Evolutionary conservation across 2,888 invertebrate genomes (phyloP).

Genomic region (Girardia tigrina): DNA sequence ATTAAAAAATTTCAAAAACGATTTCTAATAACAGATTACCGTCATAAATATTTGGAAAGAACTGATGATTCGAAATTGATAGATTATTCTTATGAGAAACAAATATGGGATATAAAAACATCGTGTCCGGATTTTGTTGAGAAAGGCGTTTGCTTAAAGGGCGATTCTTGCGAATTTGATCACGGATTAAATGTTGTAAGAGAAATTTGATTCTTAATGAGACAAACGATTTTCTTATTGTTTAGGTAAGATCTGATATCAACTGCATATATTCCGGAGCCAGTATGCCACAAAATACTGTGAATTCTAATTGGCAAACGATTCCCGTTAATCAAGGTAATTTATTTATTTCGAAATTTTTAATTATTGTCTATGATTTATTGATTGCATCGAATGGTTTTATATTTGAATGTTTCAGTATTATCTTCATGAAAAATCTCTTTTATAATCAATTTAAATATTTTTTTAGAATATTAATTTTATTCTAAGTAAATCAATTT

Average conservation of each 20-base stretch:
- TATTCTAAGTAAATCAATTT: no score
- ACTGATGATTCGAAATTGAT: neutral
- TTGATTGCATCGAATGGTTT: no score
- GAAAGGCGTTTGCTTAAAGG: neutral
- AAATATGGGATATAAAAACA: neutral
- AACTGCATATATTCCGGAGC: neutral
- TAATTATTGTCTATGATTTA: no score
- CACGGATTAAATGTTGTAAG: neutral
- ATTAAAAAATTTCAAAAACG: no score
- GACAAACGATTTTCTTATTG: neutral
- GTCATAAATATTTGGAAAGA: no score
- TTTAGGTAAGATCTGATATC: neutral
- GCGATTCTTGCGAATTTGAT: neutral
- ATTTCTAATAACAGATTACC: neutral
- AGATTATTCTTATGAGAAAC: neutral
- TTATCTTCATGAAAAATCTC: no score
- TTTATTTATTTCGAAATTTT: no score
- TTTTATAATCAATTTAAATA: no score
- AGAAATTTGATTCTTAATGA: neutral
- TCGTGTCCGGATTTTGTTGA: conserved; percentile 5
- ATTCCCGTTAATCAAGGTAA: conserved; percentile 13
- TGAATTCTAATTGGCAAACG: neutral
- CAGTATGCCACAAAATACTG: neutral
- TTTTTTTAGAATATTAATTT: no score
- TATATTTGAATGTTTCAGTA: no score